These are phyloP conservation scores for Vireo griseus DNA, from an alignment of 2,797 vertebrate genomes.

Conservation along the genomic window DNA sequence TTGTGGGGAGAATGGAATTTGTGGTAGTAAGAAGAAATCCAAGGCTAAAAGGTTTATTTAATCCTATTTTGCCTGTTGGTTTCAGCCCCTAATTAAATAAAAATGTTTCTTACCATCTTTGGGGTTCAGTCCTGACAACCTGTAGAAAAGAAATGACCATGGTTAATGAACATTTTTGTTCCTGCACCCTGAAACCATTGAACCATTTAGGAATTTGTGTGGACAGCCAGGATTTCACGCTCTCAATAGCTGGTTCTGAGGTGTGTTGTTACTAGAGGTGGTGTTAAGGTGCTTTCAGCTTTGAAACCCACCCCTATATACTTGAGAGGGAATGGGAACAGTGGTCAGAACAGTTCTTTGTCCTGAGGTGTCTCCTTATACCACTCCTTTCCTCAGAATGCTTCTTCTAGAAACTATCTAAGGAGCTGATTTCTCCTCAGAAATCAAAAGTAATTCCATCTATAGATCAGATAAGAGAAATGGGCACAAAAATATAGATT, in stretches of 20 bases:
- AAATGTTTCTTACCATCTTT: constrained; percentile 59
- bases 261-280: neutral
- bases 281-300: neutral
- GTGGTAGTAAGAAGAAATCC: neutral
- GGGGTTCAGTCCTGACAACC: constrained; percentile 34
- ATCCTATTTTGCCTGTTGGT: neutral
- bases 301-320: neutral
- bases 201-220: neutral
- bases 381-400: neutral
- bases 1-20: neutral
- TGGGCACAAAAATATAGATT: neutral
- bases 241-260: neutral
- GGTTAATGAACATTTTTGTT: neutral
- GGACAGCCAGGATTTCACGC: neutral
- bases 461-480: neutral
- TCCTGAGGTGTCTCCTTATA: neutral
- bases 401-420: neutral
- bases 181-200: neutral
- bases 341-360: neutral
- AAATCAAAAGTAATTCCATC: neutral
- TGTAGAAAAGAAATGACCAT: neutral
- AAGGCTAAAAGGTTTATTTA: neutral
- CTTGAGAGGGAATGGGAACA: neutral
- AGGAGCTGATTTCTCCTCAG: neutral
- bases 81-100: neutral